A percentile compares a stretch with the other conserved stretches of the same genome.
These are phyloP conservation scores for Cephus rjabovi DNA, from an alignment of 2,888 invertebrate species.

Conservation along the genomic window DNA sequence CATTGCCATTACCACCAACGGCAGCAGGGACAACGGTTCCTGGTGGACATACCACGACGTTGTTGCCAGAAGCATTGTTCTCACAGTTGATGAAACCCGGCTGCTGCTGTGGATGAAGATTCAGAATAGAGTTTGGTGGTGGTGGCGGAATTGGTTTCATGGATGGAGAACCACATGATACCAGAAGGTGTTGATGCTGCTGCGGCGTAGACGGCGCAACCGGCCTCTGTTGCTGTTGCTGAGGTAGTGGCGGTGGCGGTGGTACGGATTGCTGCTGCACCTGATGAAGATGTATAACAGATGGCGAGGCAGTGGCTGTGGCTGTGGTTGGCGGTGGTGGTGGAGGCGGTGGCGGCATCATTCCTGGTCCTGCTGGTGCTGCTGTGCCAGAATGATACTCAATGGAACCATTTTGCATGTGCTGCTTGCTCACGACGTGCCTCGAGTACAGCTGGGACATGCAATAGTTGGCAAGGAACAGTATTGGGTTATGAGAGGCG, in stretches of 20 bases:
- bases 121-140: conserved; percentile 51
- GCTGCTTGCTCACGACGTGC: conserved; percentile 72
- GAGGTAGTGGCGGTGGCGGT: conserved; percentile 54
- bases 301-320: conserved; percentile 43
- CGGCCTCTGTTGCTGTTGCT: conserved; percentile 43
- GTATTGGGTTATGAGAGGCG: conserved; percentile 75
- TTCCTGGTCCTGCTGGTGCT: conserved; percentile 9
- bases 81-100: conserved; percentile 50
- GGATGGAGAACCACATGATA: conserved; percentile 62
- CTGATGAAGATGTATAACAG: conserved; percentile 23
- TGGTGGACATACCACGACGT: conserved; percentile 56
- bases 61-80: conserved; percentile 38
- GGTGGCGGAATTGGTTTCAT: conserved; percentile 46
- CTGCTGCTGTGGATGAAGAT: conserved; percentile 49
- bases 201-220: conserved; percentile 33
- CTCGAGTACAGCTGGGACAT: conserved; percentile 79
- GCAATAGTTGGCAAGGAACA: conserved; percentile 82
- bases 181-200: conserved; percentile 44
- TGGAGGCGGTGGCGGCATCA: conserved; percentile 50
- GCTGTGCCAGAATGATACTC: conserved; percentile 55
- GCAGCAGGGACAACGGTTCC: conserved; percentile 60
- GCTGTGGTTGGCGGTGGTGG: conserved; percentile 32
- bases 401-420: conserved; percentile 69
- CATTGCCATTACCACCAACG: conserved; percentile 51
- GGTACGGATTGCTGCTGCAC: conserved; percentile 50